Percentiles rank a stretch among this genome's conserved stretches.
phyloP scores from a whole-genome alignment of 2,113 vertebrate species.

The Vidua chalybeata region DNA sequence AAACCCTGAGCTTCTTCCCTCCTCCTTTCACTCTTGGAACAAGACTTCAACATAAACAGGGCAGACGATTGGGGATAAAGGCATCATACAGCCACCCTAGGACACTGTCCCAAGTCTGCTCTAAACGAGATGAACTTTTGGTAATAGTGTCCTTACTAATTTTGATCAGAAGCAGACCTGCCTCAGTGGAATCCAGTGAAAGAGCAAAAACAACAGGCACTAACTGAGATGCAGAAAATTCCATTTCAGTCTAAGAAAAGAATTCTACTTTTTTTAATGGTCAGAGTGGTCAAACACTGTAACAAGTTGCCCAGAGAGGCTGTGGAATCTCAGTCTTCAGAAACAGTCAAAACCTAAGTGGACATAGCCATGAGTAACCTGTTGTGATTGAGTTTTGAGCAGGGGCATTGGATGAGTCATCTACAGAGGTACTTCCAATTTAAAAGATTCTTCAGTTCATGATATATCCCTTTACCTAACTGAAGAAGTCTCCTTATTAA shows the following conservation, averaged over 20 bases:
- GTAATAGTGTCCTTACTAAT: not conserved
- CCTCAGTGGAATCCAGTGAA: not conserved
- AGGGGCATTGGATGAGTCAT: not conserved
- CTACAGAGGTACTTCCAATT: not conserved
- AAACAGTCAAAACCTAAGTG: not conserved
- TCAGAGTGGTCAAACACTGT: not conserved
- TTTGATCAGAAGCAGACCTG: not conserved
- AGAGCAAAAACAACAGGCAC: not conserved
- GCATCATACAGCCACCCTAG: too few species aligned
- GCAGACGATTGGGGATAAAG: too few species aligned
- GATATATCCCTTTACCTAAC: not conserved
- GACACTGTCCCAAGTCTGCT: not conserved
- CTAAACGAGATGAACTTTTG: not conserved
- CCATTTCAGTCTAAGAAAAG: not conserved
- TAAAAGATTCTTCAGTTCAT: not conserved
- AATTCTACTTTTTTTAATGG: rapidly evolving
- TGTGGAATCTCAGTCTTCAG: not conserved
- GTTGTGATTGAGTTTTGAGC: not conserved
- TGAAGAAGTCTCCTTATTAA: not conserved
- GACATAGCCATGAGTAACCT: not conserved
- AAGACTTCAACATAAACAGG: too few species aligned
- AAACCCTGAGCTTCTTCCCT: too few species aligned
- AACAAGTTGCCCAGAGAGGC: not conserved
- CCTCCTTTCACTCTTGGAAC: too few species aligned
- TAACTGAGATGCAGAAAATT: not conserved